Base-by-base conservation (phyloP, 23 tunicate genomes). In the Trididemnum clinides region DNA sequence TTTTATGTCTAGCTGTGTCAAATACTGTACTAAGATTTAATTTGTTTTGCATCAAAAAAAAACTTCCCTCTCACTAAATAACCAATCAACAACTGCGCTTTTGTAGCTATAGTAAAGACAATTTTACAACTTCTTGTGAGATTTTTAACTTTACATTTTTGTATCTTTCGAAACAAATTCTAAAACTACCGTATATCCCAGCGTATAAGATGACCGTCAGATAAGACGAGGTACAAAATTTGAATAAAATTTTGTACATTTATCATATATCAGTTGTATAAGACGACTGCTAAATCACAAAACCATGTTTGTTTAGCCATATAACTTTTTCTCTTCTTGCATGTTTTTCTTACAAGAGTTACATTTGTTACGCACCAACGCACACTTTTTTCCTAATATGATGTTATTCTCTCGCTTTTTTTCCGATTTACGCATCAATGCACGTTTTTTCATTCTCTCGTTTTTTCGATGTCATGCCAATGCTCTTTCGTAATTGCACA, bases 201-300 rank as follows among this genome's bases (percentile, higher is more conserved):
- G 69, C 69, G 21, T 62, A 62, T 62, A n/a, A n/a, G n/a, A n/a
- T n/a, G n/a, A n/a, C n/a, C n/a, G n/a, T n/a, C n/a, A n/a, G n/a
- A n/a, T n/a, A 62, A 62, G 69, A 62, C 69, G 69, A 62, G 69
- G 69, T 62, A 62, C 69, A 62, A 62, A 62, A 62, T 62, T 62
- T 62, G 26, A 62, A 62, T 12, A 62, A 62, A 62, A 62, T 62
- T 62, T 62, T n/a, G n/a, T 62, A 62, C 69, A 21, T 62, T 62
- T 62, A 62, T 62, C 69, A 62, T 62, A 21, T 62, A 62, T 62
- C 69, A 26, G 27, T 62, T 62, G 69, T 62, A 62, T 62, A 62
- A 62, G 69, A 62, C 69, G 69, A 12, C 22, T 62, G 69, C 69
- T 62, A 62, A 62, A 62, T 62, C n/a, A n/a, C n/a, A n/a, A n/a